Base-by-base conservation (phyloP, 1,140 invertebrate genomes). In the Drosophila triauraria region DNA sequence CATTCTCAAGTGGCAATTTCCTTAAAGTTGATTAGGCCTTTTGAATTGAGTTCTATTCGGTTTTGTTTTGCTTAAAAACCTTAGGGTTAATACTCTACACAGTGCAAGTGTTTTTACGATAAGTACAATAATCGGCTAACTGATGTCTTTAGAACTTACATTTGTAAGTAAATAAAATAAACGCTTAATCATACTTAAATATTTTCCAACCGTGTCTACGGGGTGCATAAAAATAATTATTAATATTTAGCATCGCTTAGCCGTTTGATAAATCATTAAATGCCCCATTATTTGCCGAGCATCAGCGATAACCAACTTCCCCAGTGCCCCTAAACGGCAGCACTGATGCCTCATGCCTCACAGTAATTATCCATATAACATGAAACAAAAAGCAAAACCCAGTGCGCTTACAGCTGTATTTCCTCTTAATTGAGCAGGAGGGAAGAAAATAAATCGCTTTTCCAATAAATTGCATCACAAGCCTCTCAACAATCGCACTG, bases 391-490 rank as follows among this genome's bases (percentile, higher is more conserved):
- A 23, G 27, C 59, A 68, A 59, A 59, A 59, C 47, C 53, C 27
- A 10, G 59, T 35, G 46, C 56, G 50, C 38, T 64, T 42, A 57
- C 69, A 72, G 69, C 68, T 72, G 70, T 43, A 51, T 74, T 74
- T 74, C 68, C 74, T 54, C 47, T 58, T 77, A 78, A 78, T 78
- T 78, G 75, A 56, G 30, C 53, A 46, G 59, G 25, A 59, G 53
- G 67, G 51, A 58, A 64, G 38, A 38, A 64, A 57, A 64, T 67
- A 67, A 44, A 78, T 67, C 75, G 71, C 71, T 88, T 87, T 88
- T 87, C 80, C 83, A 80, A 90, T 87, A 75, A 68, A 87, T 90
- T 87, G 83, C 83, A 87, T 87, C 80, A 87, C 77, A 63, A 54
- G 76, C 64, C 80, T 63, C 70, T 60, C 10, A 75, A 72, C 77